Base-by-base conservation (phyloP, 2,888 invertebrate species). In the Drosophila parthenogenetica region DNA sequence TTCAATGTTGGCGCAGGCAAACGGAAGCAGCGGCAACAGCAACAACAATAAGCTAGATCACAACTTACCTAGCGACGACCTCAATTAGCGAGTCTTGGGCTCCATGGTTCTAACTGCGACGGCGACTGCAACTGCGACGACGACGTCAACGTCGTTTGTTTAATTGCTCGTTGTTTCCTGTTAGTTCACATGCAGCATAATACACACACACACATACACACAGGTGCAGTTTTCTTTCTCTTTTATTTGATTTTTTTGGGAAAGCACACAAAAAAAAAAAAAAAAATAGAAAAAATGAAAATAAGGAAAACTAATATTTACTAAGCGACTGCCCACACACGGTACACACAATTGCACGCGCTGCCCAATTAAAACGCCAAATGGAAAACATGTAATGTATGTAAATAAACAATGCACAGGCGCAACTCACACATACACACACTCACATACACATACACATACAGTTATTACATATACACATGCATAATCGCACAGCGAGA, bases 1-100 rank as follows among this genome's bases (percentile, higher is more conserved):
- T 75, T 75, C 68, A 72, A 79, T 77, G 74, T 67, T 68, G 68
- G 61, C 64, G 48, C 48, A 71, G 69, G 48, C 72, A 82, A 81
- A 79, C 81, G 71, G 79, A 81, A 84, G 73, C 65, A 67, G 61
- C 62, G 57, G 43, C 63, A 51, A n/a, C 50, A 69, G 29, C 43
- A 60, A 42, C 35, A 68, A 58, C 29, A 57, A 57, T n/a, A 54
- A 61, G 65, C 45, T 62, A 71, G 66, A 75, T 62, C 76, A 81
- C 76, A 80, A 82, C 83, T 82, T 79, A 82, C 82, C 82, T 79
- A 73, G 69, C 78, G 76, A 73, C 86, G 86, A 86, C 86, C 83
- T 83, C 83, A 83, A 83, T 83, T 83, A 86, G 83, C 77, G 69
- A 76, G 65, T 77, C 77, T 74, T 82, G 65, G 79, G 76, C 61